phyloP scores from a whole-genome alignment of 1,140 invertebrate species.

The Zeugodacus cucurbitae region DNA sequence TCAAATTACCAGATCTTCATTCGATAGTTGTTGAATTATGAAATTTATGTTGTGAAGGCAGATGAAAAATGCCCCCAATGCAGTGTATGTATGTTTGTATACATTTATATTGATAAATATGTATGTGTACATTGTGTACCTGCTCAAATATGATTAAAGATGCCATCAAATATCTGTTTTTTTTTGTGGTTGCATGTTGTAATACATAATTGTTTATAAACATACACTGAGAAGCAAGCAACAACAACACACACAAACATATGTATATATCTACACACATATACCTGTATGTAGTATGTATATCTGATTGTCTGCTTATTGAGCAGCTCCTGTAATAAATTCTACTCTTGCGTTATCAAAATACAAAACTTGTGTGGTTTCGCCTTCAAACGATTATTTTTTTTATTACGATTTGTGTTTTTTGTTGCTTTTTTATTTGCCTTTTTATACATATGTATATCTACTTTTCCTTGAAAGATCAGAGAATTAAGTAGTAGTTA shows the following conservation, averaged over 20 bases:
- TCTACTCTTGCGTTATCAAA: background rate
- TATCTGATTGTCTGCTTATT: background rate
- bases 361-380: conserved; percentile 2
- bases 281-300: too few species aligned
- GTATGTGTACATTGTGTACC: background rate
- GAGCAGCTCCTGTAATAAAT: background rate
- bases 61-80: conserved; percentile 17
- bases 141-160: conserved; percentile 31
- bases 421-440: background rate
- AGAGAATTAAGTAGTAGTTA: conserved; percentile 20
- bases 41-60: conserved; percentile 36
- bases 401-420: background rate
- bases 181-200: conserved; percentile 10
- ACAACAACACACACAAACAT: background rate
- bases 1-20: conserved; percentile 36
- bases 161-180: background rate
- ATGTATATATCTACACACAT: background rate
- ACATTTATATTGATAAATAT: too few species aligned
- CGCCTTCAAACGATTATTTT: background rate
- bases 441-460: too few species aligned
- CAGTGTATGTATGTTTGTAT: background rate
- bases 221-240: background rate
- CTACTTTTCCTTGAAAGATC: background rate
- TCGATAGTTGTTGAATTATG: conserved; percentile 38
- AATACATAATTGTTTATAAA: conserved; percentile 12